Conservation (phyloP, 2,797 vertebrate genomes). For the Arrhamphus sclerolepis region DNA sequence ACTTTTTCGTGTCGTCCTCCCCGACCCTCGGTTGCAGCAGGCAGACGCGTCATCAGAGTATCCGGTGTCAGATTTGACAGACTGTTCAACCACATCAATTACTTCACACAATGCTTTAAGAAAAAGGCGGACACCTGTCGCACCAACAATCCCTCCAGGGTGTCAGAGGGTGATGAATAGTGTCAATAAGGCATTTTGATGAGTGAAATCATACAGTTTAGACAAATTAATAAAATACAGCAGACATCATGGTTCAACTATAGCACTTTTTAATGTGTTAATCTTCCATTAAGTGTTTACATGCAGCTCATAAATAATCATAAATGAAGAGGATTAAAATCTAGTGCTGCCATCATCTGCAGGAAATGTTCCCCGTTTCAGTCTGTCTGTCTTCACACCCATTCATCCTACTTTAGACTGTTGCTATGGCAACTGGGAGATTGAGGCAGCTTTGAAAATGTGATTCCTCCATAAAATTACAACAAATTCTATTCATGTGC, state of each 20-base stretch:
- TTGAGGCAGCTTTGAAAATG: constrained; percentile 66
- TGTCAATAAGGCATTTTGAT: too few relatives aligned
- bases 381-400: constrained; percentile 36
- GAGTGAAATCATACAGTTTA: too few relatives aligned
- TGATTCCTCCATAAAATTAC: constrained; percentile 58
- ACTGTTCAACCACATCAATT: not conserved
- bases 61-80: constrained; percentile 11
- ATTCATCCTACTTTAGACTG: constrained; percentile 66
- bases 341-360: constrained; percentile 20
- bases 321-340: constrained; percentile 10
- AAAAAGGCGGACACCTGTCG: not conserved
- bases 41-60: not conserved
- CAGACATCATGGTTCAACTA: too few relatives aligned
- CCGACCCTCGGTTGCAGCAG: not conserved
- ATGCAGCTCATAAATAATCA: constrained; percentile 8
- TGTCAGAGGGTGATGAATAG: too few relatives aligned
- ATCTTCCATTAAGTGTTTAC: constrained; percentile 3
- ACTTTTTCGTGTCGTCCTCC: not conserved
- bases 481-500: constrained; percentile 62
- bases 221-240: too few relatives aligned
- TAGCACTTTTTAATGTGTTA: not conserved
- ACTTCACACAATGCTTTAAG: constrained; percentile 9
- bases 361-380: constrained; percentile 32
- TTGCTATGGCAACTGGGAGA: constrained; percentile 75
- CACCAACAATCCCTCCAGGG: not conserved